Percentiles rank a stretch among this genome's conserved stretches.
Conservation (phyloP, 2,797 vertebrate genomes). For the Enteromius radiatus region DNA sequence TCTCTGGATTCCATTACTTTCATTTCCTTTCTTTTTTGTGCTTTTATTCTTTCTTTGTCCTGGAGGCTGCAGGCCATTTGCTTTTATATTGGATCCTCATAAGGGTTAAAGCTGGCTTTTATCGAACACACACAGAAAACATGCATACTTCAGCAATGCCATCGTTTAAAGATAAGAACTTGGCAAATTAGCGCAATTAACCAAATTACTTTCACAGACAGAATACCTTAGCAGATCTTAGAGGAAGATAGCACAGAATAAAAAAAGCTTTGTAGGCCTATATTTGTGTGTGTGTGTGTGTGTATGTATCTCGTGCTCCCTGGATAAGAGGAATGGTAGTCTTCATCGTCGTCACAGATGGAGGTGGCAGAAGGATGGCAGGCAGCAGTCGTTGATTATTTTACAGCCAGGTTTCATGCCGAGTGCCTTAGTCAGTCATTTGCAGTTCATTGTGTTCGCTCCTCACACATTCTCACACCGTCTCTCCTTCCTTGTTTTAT, state of each 20-base stretch:
- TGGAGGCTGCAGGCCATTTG: conserved; percentile 66
- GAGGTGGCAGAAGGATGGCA: conserved; percentile 59
- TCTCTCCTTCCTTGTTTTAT: conserved; percentile 52
- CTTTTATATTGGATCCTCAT: conserved; percentile 75
- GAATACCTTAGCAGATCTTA: conserved; percentile 63
- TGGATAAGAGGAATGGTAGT: conserved; percentile 39
- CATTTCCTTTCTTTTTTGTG: conserved; percentile 32
- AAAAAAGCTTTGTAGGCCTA: conserved; percentile 11
- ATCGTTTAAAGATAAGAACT: conserved; percentile 62
- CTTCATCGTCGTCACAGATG: conserved; percentile 66
- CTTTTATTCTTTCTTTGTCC: conserved; percentile 62
- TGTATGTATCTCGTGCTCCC: neutral
- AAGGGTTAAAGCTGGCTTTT: conserved; percentile 69
- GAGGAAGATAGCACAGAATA: conserved; percentile 56
- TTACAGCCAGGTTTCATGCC: conserved; percentile 57
- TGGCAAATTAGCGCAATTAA: conserved; percentile 69
- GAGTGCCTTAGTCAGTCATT: conserved; percentile 57
- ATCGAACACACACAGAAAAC: conserved; percentile 56
- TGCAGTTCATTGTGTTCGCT: conserved; percentile 51
- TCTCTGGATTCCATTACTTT: conserved; percentile 72
- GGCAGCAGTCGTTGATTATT: conserved; percentile 68
- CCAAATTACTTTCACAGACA: conserved; percentile 61
- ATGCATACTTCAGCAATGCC: conserved; percentile 55
- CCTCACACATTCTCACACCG: conserved; percentile 52
- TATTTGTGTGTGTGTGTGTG: conserved; percentile 5